phyloP scores from a whole-genome alignment of 2,113 vertebrate genomes.

The Micronycteris hirsuta region DNA sequence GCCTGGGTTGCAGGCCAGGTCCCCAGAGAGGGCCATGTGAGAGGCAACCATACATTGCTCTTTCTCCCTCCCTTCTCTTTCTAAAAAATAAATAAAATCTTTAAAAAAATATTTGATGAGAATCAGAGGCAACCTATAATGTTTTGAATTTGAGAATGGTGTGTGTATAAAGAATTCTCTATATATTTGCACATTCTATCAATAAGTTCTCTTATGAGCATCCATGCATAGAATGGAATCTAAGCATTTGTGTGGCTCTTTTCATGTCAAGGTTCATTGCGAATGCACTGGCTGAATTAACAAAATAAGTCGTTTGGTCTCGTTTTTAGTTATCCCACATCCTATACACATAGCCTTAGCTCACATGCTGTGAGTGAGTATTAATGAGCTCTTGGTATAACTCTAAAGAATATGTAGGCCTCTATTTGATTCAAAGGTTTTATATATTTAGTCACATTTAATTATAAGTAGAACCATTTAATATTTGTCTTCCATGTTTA shows the following conservation, averaged over 20 bases:
- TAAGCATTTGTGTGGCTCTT: neutral
- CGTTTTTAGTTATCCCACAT: neutral
- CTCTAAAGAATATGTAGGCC: neutral
- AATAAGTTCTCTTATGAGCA: neutral
- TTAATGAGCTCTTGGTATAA: neutral
- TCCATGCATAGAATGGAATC: neutral
- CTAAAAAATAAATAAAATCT: too few species aligned
- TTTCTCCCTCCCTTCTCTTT: too few species aligned
- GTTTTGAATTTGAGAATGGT: neutral
- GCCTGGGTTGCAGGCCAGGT: too few species aligned
- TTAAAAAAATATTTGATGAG: neutral
- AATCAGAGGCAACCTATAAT: neutral
- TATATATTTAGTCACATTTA: neutral
- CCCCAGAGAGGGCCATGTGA: too few species aligned
- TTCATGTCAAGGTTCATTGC: neutral
- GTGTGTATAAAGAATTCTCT: neutral
- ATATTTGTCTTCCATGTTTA: neutral
- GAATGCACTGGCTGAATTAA: neutral
- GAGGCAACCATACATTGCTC: too few species aligned
- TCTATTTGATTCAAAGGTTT: neutral
- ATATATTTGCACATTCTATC: neutral
- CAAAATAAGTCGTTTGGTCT: neutral
- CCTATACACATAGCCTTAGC: neutral
- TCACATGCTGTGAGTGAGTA: neutral
- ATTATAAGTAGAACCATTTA: neutral